phyloP scores from a whole-genome alignment of 2,888 invertebrate species.

The Lymantria dispar region DNA sequence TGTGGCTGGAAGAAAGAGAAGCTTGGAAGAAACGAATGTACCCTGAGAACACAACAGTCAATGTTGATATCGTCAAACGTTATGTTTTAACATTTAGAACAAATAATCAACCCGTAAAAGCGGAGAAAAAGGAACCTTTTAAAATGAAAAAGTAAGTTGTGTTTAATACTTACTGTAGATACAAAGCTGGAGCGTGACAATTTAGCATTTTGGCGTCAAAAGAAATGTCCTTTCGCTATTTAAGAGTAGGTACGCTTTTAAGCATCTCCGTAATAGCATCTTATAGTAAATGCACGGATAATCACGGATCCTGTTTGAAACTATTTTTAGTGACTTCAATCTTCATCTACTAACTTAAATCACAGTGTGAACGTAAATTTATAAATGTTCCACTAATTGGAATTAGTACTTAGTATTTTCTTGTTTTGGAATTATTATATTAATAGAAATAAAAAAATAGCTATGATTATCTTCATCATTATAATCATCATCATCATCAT shows the following conservation, averaged over 20 bases:
- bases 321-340: background rate
- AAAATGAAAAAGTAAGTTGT: constrained; percentile 69
- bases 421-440: too few relatives aligned
- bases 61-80: constrained; percentile 69
- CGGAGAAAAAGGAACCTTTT: constrained; percentile 72
- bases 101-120: constrained; percentile 65
- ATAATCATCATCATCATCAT: too few relatives aligned
- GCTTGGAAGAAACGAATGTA: constrained; percentile 80
- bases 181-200: background rate
- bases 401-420: too few relatives aligned
- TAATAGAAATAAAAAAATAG: too few relatives aligned
- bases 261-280: too few relatives aligned
- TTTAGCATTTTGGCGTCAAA: background rate
- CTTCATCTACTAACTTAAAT: too few relatives aligned
- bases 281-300: too few relatives aligned
- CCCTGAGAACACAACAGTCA: constrained; percentile 67
- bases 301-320: too few relatives aligned
- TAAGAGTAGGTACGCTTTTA: background rate
- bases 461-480: too few relatives aligned
- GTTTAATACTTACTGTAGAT: background rate
- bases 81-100: constrained; percentile 73
- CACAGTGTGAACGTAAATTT: too few relatives aligned
- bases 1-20: constrained; percentile 82
- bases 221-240: background rate
- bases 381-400: too few relatives aligned